These are phyloP conservation scores for Scaptomyza tumidula DNA, from an alignment of 2,888 invertebrate genomes.

Conservation along the genomic window DNA sequence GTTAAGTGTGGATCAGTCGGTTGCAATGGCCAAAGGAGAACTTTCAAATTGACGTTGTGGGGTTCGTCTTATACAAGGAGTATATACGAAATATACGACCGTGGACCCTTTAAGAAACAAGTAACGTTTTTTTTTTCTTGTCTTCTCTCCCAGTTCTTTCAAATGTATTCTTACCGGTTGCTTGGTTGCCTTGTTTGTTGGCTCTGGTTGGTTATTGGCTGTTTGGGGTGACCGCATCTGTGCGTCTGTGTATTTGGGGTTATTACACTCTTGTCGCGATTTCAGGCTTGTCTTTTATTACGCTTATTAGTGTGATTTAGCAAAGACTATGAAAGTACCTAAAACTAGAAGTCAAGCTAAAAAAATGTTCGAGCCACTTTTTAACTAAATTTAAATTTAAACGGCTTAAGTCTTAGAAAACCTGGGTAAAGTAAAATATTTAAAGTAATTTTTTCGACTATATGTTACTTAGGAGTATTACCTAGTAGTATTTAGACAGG, in stretches of 20 bases:
- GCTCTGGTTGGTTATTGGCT: slow-evolving; percentile 15
- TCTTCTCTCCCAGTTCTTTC: slow-evolving; percentile 26
- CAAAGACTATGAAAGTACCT: slow-evolving; percentile 56
- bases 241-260: slow-evolving; percentile 59
- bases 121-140: slow-evolving; percentile 42
- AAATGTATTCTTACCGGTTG: slow-evolving; percentile 60
- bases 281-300: slow-evolving; percentile 37
- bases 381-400: no score
- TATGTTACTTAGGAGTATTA: no score
- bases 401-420: no score
- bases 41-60: slow-evolving; percentile 76
- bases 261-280: slow-evolving; percentile 58
- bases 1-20: slow-evolving; percentile 58
- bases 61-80: slow-evolving; percentile 30
- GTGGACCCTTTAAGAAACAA: slow-evolving; percentile 69
- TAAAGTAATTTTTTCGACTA: no score
- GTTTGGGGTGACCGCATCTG: slow-evolving; percentile 48
- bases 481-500: no score
- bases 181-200: slow-evolving; percentile 9
- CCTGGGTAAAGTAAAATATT: no score
- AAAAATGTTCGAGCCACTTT: no score
- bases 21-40: slow-evolving; percentile 55
- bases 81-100: slow-evolving; percentile 29
- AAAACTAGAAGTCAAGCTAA: not conserved
- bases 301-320: slow-evolving; percentile 12